Evolutionary conservation across 2,888 invertebrate genomes (phyloP), one percentile per base, ranked within the genome.

Genomic region (Volucella zonaria): DNA sequence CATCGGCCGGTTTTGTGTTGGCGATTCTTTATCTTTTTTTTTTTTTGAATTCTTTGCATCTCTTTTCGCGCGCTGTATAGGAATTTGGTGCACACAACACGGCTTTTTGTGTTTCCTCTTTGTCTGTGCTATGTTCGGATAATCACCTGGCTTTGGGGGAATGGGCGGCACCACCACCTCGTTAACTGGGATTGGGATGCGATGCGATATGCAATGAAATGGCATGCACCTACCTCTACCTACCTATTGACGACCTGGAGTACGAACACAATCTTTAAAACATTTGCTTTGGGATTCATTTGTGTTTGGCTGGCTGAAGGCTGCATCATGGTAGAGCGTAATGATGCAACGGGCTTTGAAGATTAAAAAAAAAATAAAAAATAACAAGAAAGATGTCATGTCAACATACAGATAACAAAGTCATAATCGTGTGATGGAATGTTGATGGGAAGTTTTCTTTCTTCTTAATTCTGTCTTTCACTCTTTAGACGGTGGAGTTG

Each of bases 71-170:
- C 75, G 62, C 62, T 51, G 42, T 56, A 31, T 56, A 71, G 64
- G 62, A 81, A 64, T 67, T 52, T 10, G 54, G 49, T 51, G 64
- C 58, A 18, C 61, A 61, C 42, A 54, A 61, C 59, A 76, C 18
- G 43, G 62, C 10, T 66, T 64, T 75, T 54, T 47, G 11, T 68
- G 75, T 76, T 81, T 85, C 73, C 66, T 56, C 76, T 59, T 67
- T 73, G 66, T 81, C 51, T 76, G 76, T 49, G 76, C 58, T 51
- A 51, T 59, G 83, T 80, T 80, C 56, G 66, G 75, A 80, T 85
- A 81, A 73, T 85, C 81, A 81, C 81, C 77, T 85, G 73, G 79
- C 66, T 64, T 68, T 73, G 73, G 76, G 81, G 77, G 81, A 80
- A 62, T 73, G 81, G 80, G 80, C 31, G 31, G 31, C 31, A 31